A percentile compares a stretch with the other conserved stretches of the same genome.
These are phyloP conservation scores for Drosophila aldrichi DNA, from an alignment of 2,888 invertebrate species.

Conservation along the genomic window DNA sequence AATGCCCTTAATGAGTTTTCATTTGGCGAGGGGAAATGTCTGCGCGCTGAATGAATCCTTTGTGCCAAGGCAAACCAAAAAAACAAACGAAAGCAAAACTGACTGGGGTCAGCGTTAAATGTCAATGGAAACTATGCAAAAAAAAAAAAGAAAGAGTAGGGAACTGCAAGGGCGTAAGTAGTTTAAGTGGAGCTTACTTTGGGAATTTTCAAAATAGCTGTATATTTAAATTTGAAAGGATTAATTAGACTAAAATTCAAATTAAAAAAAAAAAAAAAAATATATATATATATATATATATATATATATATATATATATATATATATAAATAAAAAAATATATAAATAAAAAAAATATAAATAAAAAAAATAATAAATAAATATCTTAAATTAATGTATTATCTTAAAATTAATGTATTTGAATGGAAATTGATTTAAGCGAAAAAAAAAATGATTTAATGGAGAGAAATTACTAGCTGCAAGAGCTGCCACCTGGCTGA, in stretches of 20 bases:
- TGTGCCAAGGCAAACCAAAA: conserved; percentile 11
- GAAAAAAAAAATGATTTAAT: neutral
- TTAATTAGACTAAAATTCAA: neutral
- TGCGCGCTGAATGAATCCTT: conserved; percentile 33
- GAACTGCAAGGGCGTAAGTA: conserved; percentile 16
- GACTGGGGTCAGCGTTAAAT: conserved; percentile 16
- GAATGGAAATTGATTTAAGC: neutral
- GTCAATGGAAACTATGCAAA: conserved; percentile 33
- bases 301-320: too few relatives aligned
- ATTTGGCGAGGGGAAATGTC: conserved; percentile 37
- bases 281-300: too few relatives aligned
- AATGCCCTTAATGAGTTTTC: conserved; percentile 74
- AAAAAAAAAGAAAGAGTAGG: too few relatives aligned
- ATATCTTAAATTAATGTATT: too few relatives aligned
- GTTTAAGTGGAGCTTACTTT: conserved; percentile 8
- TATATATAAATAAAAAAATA: neutral
- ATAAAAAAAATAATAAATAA: too few relatives aligned
- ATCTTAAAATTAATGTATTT: too few relatives aligned
- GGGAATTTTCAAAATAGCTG: neutral
- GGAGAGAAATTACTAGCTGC: too few relatives aligned
- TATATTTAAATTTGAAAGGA: neutral
- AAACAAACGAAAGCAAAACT: neutral
- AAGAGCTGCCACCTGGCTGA: too few relatives aligned
- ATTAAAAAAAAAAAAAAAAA: too few relatives aligned
- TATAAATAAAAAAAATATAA: too few relatives aligned